Percentiles rank a stretch among this genome's conserved stretches.
These are phyloP conservation scores for Meandrina meandrites DNA, from an alignment of 92 coral and sea anemone species.

Conservation along the genomic window DNA sequence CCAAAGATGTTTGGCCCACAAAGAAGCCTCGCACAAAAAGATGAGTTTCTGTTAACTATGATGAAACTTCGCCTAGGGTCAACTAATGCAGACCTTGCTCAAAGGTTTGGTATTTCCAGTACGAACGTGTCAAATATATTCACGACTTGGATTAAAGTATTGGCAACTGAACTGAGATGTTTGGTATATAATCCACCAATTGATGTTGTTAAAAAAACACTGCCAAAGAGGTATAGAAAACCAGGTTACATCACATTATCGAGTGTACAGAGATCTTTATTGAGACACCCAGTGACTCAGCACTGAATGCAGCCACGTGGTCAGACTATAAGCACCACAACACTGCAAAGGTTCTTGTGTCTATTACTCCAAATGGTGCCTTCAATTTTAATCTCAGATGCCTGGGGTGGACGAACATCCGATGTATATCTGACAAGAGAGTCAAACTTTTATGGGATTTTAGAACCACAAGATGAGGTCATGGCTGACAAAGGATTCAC, in stretches of 20 bases:
- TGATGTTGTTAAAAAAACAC: constrained; percentile 33
- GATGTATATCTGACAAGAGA: constrained; percentile 42
- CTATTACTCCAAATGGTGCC: constrained; percentile 46
- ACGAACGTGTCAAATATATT: constrained; percentile 45
- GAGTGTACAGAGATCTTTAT: constrained; percentile 62
- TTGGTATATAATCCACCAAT: constrained; percentile 48
- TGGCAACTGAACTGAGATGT: constrained; percentile 55
- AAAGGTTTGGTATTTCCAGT: constrained; percentile 45
- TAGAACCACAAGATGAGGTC: constrained; percentile 59
- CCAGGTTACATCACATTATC: constrained; percentile 27
- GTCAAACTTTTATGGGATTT: constrained; percentile 38
- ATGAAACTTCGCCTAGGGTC: constrained; percentile 72
- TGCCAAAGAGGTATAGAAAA: no score
- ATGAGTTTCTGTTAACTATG: constrained; percentile 58
- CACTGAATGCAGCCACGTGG: no score
- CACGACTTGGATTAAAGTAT: constrained; percentile 58
- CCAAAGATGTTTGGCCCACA: constrained; percentile 63
- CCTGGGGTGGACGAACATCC: constrained; percentile 56
- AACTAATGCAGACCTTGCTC: constrained; percentile 58
- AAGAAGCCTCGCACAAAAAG: constrained; percentile 46
- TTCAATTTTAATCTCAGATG: constrained; percentile 58
- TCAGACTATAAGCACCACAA: constrained; percentile 43
- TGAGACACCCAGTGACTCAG: constrained; percentile 59
- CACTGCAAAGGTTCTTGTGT: constrained; percentile 49
- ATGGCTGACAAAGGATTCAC: constrained; percentile 60